These are phyloP conservation scores for Pedicia rivosa DNA, from an alignment of 2,888 invertebrate species.

Conservation along the genomic window DNA sequence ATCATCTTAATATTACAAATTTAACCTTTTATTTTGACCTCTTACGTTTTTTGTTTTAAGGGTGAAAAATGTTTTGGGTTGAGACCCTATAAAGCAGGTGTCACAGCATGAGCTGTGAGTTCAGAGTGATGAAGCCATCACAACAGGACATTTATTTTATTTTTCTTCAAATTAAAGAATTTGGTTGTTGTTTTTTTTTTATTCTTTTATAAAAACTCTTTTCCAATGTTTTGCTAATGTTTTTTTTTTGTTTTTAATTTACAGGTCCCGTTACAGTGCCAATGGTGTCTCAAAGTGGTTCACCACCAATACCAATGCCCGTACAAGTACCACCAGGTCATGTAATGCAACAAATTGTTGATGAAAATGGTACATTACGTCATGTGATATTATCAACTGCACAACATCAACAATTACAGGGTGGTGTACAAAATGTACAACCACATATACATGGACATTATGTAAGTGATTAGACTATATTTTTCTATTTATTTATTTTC, in stretches of 20 bases:
- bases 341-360: conserved; percentile 82
- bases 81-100: no score
- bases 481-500: conserved; percentile 2
- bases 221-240: conserved; percentile 7
- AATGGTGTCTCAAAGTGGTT: conserved; percentile 67
- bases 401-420: conserved; percentile 32
- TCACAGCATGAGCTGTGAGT: no score
- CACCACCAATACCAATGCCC: conserved; percentile 68
- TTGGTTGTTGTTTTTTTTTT: no score
- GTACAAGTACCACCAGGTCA: conserved; percentile 86
- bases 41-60: no score
- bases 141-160: no score
- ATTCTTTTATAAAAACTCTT: no score
- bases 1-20: no score
- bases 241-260: conserved; percentile 22
- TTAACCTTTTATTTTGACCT: no score
- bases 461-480: conserved; percentile 34
- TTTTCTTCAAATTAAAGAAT: no score
- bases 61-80: no score
- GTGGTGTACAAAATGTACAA: conserved; percentile 30
- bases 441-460: conserved; percentile 36
- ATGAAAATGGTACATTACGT: conserved; percentile 74
- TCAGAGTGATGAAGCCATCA: no score
- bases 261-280: conserved; percentile 71
- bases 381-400: conserved; percentile 80